Base-by-base conservation (phyloP, 2,888 invertebrate genomes). In the Erebia epiphron region DNA sequence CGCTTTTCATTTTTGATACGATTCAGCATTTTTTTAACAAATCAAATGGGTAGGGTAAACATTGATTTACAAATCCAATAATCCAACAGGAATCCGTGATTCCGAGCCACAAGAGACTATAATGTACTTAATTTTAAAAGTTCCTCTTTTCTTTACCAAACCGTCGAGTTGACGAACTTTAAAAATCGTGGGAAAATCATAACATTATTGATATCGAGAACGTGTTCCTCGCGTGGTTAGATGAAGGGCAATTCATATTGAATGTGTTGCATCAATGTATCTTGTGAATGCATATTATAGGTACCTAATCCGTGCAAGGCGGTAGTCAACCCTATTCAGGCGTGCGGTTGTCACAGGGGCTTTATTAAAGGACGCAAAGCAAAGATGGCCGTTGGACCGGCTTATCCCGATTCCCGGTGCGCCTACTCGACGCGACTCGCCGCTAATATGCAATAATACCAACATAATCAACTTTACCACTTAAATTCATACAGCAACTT, bases 351-450 rank as follows among this genome's bases (percentile, higher is more conserved):
- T 91, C 92, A 88, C 87, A 82, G 83, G 84, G 83, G 86, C 89
- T 91, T 89, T 91, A 91, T 90, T 90, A 91, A 91, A 90, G 86
- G 87, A 87, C 86, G 84, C 83, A 85, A 85, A 86, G 86, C 84
- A 85, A 90, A 89, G 90, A 90, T 88, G 88, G 88, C 88, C 88
- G 90, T 88, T 86, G 87, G 90, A 91, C 91, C 92, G 92, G 92
- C 88, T 91, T 90, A 89, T 87, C 87, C 89, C 87, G 88, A 88
- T 88, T 86, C 86, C 84, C 83, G 78, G 82, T 80, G 86, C 88
- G 83, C 87, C 88, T 88, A 85, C 86, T 83, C 85, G 81, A 79
- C 85, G 86, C 86, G 81, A 79, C 85, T 85, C 86, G 83, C 86
- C 85, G 76, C 76, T 75, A 87, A 87, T 90, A 86, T 82, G 84